Evolutionary conservation across 2,888 invertebrate species (phyloP).

Genomic region (Drosophila mimica): DNA sequence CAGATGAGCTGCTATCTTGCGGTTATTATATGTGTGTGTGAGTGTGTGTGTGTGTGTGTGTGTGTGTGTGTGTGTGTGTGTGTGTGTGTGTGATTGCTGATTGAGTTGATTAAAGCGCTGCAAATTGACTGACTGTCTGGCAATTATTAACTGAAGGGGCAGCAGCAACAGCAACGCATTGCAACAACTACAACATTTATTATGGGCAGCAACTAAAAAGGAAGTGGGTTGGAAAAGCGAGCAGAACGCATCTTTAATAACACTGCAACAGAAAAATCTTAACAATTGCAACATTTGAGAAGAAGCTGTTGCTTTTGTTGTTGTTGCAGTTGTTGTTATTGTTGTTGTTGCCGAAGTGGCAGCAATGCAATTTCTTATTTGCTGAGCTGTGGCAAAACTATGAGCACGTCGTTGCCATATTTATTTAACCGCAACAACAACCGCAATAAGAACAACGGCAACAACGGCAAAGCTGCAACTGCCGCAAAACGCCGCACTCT

Average conservation of each 20-base stretch:
- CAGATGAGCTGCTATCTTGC: slow-evolving; percentile 53
- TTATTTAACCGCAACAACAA: slow-evolving; percentile 78
- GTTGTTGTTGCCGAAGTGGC: slow-evolving; percentile 17
- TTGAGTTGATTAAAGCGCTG: slow-evolving; percentile 53
- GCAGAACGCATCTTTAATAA: slow-evolving; percentile 64
- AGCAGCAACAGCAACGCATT: slow-evolving; percentile 18
- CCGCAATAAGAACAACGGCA: slow-evolving; percentile 77
- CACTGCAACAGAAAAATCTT: slow-evolving; percentile 34
- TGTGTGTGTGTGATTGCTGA: slow-evolving; percentile 19
- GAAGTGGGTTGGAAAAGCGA: slow-evolving; percentile 68
- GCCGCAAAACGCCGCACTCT: slow-evolving; percentile 32
- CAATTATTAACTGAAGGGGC: slow-evolving; percentile 46
- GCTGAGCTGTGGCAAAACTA: slow-evolving; percentile 55
- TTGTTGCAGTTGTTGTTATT: slow-evolving; percentile 13
- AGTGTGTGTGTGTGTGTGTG: background rate
- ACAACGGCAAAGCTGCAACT: slow-evolving; percentile 40
- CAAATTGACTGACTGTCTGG: slow-evolving; percentile 52
- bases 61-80: background rate
- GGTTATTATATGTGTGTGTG: slow-evolving; percentile 31
- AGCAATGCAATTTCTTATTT: slow-evolving; percentile 60
- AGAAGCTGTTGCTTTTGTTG: slow-evolving; percentile 10
- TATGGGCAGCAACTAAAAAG: slow-evolving; percentile 42
- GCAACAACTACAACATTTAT: slow-evolving; percentile 42
- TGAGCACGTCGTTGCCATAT: slow-evolving; percentile 71
- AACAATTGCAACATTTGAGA: slow-evolving; percentile 15